Conservation (phyloP, 2,113 vertebrate species). For the Atlantisia rogersi region DNA sequence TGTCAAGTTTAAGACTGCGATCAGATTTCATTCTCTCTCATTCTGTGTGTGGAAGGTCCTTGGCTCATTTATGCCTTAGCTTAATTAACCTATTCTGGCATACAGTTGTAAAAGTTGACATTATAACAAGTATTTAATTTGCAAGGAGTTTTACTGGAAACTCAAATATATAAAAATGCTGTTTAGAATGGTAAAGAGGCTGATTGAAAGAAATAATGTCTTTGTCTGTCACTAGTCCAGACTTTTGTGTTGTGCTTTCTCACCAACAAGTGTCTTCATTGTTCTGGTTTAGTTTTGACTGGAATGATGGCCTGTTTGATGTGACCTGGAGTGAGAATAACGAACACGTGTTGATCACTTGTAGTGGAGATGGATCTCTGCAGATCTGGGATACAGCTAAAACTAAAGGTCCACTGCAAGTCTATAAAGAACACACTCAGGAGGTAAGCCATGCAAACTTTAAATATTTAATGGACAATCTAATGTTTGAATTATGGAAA, state of each 20-base stretch:
- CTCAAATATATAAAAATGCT: not conserved
- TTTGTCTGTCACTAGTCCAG: not conserved
- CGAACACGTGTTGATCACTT: slow-evolving; percentile 89
- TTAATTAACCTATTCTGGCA: not conserved
- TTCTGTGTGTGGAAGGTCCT: not conserved
- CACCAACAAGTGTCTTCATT: not conserved
- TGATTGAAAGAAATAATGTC: not conserved
- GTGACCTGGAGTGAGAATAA: slow-evolving; percentile 95
- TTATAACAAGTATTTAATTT: not conserved
- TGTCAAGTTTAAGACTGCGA: not conserved
- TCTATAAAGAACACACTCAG: slow-evolving; percentile 88
- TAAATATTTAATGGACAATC: slow-evolving; percentile 57
- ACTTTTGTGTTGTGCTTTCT: not conserved
- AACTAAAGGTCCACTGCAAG: slow-evolving; percentile 82
- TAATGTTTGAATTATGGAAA: not conserved
- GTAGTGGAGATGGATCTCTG: slow-evolving; percentile 91
- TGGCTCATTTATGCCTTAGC: not conserved
- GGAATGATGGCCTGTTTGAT: slow-evolving; percentile 93
- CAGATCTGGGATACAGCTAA: slow-evolving; percentile 93
- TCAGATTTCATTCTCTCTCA: not conserved
- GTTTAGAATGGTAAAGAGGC: not conserved
- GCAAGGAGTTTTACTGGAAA: not conserved
- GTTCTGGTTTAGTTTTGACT: slow-evolving; percentile 84
- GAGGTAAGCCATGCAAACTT: slow-evolving; percentile 80
- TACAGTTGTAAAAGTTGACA: not conserved